phyloP scores from a whole-genome alignment of 2,113 vertebrate species.

The Anhinga rufa region DNA sequence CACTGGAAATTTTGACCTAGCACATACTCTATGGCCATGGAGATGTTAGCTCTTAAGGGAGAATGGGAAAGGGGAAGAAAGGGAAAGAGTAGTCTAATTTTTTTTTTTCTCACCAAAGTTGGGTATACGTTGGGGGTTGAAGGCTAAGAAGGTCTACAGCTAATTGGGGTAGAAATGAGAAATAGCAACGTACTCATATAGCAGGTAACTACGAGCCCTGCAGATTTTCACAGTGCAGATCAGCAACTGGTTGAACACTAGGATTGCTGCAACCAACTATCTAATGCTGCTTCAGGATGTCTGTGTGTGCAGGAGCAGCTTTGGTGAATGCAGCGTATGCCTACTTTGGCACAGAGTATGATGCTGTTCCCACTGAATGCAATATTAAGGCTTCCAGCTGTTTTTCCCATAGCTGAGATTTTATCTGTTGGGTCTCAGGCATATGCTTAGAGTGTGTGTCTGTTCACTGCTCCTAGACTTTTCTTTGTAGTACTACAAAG shows the following conservation, averaged over 20 bases:
- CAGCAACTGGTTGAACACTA: not conserved
- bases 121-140: rapidly evolving
- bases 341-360: not conserved
- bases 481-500: not conserved
- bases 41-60: not conserved
- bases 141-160: not conserved
- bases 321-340: not conserved
- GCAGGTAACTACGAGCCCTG: not conserved
- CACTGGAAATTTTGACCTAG: not conserved
- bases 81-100: not conserved
- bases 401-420: not conserved
- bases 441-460: not conserved
- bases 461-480: not conserved
- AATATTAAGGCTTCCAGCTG: not conserved
- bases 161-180: not conserved
- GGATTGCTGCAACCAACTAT: not conserved
- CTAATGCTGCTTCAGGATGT: not conserved
- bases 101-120: not conserved
- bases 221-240: not conserved
- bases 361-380: not conserved
- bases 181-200: rapidly evolving
- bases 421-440: not conserved
- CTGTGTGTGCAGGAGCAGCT: not conserved
- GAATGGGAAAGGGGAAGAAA: not conserved
- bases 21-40: not conserved